Conservation (phyloP, 2,888 invertebrate genomes). For the Leptopterna dolabrata region DNA sequence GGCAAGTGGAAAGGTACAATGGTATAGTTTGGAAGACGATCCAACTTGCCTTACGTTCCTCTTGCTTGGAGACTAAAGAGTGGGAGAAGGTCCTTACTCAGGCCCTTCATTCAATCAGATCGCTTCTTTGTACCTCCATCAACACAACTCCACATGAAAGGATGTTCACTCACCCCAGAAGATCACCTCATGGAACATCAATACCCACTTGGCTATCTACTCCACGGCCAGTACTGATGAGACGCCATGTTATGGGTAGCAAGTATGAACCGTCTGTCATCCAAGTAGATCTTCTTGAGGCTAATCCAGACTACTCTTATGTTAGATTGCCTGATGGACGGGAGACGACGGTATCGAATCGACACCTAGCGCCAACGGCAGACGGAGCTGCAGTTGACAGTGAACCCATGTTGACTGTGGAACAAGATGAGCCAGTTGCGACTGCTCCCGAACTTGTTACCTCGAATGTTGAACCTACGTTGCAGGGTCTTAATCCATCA, state of each 20-base stretch:
- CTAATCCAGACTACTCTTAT: constrained; percentile 37
- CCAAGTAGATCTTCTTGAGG: constrained; percentile 59
- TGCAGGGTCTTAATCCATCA: too few species aligned
- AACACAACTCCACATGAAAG: constrained; percentile 60
- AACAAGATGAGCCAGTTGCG: too few species aligned
- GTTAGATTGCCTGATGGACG: constrained; percentile 40
- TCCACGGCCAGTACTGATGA: constrained; percentile 38
- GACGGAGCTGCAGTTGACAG: background rate
- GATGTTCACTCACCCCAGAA: constrained; percentile 51
- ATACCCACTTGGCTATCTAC: constrained; percentile 27
- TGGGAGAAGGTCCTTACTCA: constrained; percentile 50
- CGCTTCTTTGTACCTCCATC: constrained; percentile 59
- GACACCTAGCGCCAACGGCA: constrained; percentile 57
- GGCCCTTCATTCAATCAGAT: constrained; percentile 60
- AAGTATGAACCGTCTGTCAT: constrained; percentile 60
- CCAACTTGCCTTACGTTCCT: background rate
- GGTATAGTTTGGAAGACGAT: constrained; percentile 53
- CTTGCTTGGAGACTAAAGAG: background rate
- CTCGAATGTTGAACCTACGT: too few species aligned
- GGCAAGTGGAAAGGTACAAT: constrained; percentile 41
- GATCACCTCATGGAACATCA: background rate
- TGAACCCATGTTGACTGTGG: too few species aligned
- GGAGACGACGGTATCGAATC: constrained; percentile 58
- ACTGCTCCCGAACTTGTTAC: too few species aligned
- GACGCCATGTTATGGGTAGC: background rate